phyloP scores from a whole-genome alignment of 1,140 invertebrate species.

The Brachionus rotundiformis region DNA sequence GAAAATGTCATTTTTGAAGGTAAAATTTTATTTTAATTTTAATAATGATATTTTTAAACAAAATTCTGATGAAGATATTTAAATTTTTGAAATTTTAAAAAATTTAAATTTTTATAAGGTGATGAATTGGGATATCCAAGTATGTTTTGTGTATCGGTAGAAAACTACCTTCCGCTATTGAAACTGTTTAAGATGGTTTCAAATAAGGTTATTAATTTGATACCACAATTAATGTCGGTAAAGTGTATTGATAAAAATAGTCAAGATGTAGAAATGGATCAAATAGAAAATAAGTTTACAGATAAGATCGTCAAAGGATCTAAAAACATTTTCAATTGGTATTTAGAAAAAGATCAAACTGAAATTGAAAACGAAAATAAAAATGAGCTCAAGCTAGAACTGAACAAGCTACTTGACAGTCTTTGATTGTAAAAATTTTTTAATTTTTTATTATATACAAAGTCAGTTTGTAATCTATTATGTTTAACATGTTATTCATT shows the following conservation, averaged over 20 bases:
- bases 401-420: background rate
- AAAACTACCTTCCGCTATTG: background rate
- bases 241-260: background rate
- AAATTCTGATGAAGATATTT: background rate
- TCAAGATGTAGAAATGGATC: background rate
- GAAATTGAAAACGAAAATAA: background rate
- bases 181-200: background rate
- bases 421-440: background rate
- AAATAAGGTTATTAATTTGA: background rate
- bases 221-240: background rate
- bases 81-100: too few species aligned
- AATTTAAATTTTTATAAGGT: background rate
- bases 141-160: background rate
- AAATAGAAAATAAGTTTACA: background rate
- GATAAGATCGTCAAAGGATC: background rate
- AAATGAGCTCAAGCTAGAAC: background rate
- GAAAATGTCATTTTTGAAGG: slow-evolving; percentile 6
- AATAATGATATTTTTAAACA: background rate
- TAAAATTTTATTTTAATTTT: background rate
- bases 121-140: slow-evolving; percentile 16
- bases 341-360: background rate
- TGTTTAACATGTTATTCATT: slow-evolving; percentile 14
- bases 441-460: slow-evolving; percentile 1
- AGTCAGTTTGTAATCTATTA: background rate
- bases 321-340: background rate